Percentiles rank a stretch among this genome's conserved stretches.
phyloP scores from a whole-genome alignment of 2,797 vertebrate species.

The Atherinosoma microstoma region DNA sequence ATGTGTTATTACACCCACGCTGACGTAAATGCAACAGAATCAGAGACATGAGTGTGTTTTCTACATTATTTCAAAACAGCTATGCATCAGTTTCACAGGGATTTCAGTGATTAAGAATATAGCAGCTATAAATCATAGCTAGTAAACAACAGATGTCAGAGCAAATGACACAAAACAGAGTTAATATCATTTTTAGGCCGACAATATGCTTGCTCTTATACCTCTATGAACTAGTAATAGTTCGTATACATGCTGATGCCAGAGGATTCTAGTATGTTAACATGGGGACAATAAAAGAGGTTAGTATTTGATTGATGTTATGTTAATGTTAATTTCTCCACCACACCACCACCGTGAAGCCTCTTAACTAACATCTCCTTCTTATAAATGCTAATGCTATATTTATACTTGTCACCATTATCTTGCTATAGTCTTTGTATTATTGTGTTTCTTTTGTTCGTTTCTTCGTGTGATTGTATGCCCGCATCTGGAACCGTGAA shows the following conservation, averaged over 20 bases:
- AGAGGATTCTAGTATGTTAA: no score
- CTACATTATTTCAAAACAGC: constrained; percentile 29
- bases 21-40: constrained; percentile 44
- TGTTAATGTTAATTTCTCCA: no score
- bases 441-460: neutral
- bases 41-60: constrained; percentile 3
- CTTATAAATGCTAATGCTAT: neutral
- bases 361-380: no score
- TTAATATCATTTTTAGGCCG: no score
- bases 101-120: neutral
- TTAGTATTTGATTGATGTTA: no score
- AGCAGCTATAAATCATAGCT: neutral
- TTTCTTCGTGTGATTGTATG: neutral
- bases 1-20: constrained; percentile 42
- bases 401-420: neutral
- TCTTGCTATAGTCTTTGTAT: neutral
- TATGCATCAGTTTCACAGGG: constrained; percentile 5
- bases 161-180: neutral
- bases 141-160: constrained; percentile 16
- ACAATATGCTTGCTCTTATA: neutral
- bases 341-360: no score
- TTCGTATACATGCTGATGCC: no score
- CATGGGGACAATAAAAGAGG: no score
- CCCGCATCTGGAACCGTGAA: neutral
- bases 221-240: no score